Percentiles rank a stretch among this genome's conserved stretches.
phyloP scores from a whole-genome alignment of 2,888 invertebrate genomes.

The Thalpophila matura region DNA sequence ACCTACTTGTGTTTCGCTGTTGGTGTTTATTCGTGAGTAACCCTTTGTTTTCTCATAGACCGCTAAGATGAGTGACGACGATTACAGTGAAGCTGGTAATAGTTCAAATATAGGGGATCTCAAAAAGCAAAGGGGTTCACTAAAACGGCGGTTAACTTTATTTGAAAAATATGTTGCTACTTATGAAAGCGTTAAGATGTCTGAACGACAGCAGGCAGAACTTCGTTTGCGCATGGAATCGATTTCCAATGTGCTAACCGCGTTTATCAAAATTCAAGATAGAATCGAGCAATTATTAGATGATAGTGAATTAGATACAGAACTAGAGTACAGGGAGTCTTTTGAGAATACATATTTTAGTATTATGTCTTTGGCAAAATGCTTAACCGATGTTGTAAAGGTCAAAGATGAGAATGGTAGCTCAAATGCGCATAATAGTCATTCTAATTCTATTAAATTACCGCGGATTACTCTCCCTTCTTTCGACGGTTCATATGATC shows the following conservation, averaged over 20 bases:
- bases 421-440: too few species aligned
- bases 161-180: background rate
- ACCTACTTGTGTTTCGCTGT: background rate
- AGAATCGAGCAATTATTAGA: background rate
- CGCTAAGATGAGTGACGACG: slow-evolving; percentile 2
- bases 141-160: background rate
- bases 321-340: background rate
- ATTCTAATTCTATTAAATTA: too few species aligned
- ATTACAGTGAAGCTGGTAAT: background rate
- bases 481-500: slow-evolving; percentile 13
- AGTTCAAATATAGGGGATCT: background rate
- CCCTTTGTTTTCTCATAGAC: background rate
- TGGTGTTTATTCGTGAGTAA: background rate
- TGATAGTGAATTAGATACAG: background rate
- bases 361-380: too few species aligned
- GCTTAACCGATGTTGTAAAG: too few species aligned
- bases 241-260: background rate
- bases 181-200: background rate
- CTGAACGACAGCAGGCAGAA: background rate
- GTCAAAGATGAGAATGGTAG: too few species aligned
- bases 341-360: too few species aligned
- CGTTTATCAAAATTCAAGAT: background rate
- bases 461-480: background rate
- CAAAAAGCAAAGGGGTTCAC: background rate
- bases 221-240: background rate